Evolutionary conservation across 1,140 invertebrate species (phyloP).

Genomic region (Maconellicoccus hirsutus): DNA sequence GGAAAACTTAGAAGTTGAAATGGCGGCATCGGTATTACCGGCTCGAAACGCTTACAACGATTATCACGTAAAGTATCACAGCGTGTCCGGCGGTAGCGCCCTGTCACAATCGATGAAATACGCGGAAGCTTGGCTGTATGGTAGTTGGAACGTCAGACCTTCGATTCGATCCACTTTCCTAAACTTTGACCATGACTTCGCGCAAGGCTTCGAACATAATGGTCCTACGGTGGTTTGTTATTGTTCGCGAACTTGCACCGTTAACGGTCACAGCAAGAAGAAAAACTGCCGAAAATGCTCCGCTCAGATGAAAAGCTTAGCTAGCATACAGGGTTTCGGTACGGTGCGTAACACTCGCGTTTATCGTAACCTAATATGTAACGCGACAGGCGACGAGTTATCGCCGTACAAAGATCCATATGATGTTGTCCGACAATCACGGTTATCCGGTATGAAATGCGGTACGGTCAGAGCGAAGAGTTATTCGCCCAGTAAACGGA

Average conservation of each 20-base stretch:
- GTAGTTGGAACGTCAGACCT: conserved; percentile 43
- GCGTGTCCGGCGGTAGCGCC: conserved; percentile 40
- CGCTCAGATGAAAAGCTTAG: conserved; percentile 25
- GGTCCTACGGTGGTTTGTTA: conserved; percentile 52
- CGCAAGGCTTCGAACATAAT: conserved; percentile 26
- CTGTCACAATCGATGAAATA: conserved; percentile 70
- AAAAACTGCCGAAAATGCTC: conserved; percentile 46
- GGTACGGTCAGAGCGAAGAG: conserved; percentile 47
- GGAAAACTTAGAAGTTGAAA: neutral
- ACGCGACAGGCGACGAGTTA: conserved; percentile 34
- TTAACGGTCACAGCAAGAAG: conserved; percentile 53
- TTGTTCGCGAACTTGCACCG: conserved; percentile 54
- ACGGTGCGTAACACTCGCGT: conserved; percentile 34
- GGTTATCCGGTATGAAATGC: conserved; percentile 38
- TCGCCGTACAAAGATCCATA: conserved; percentile 51
- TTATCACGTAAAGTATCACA: conserved; percentile 30
- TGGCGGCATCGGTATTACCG: conserved; percentile 13
- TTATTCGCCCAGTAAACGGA: conserved; percentile 41
- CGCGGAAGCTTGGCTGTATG: conserved; percentile 68
- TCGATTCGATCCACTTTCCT: conserved; percentile 27
- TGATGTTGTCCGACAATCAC: conserved; percentile 62
- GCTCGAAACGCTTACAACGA: conserved; percentile 6
- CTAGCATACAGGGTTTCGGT: neutral
- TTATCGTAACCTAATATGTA: conserved; percentile 45
- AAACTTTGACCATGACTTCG: neutral